Conservation (phyloP, 1,140 invertebrate genomes). For the Rhizoglyphus robini region DNA sequence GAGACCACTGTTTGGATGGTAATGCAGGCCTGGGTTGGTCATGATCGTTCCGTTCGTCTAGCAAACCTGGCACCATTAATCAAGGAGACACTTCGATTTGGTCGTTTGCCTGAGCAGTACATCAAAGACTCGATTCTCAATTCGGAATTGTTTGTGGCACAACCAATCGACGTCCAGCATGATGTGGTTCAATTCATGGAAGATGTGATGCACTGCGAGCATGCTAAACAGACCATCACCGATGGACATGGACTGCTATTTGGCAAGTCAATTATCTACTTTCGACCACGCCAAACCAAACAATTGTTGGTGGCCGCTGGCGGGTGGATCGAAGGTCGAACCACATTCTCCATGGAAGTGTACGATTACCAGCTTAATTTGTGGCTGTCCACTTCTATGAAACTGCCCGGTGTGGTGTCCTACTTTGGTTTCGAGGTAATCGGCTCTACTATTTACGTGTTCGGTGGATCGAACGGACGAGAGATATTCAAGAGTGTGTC, state of each 20-base stretch:
- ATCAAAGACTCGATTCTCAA: no score
- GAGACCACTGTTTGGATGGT: conserved; percentile 8
- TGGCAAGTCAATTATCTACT: not conserved
- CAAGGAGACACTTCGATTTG: not conserved
- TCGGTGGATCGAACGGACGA: conserved; percentile 56
- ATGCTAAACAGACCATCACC: no score
- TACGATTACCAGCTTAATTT: conserved; percentile 60
- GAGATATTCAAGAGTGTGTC: conserved; percentile 53
- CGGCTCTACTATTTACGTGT: conserved; percentile 53
- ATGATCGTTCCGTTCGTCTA: not conserved
- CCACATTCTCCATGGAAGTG: conserved; percentile 56
- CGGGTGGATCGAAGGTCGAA: conserved; percentile 54
- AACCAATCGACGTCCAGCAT: not conserved
- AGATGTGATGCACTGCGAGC: not conserved
- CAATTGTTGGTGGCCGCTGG: conserved; percentile 49
- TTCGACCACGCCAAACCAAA: not conserved
- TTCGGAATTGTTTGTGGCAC: not conserved
- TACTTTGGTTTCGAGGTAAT: conserved; percentile 57
- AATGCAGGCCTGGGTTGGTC: conserved; percentile 5
- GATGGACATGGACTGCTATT: not conserved
- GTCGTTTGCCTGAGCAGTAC: not conserved
- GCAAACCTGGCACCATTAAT: not conserved
- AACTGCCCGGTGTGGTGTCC: conserved; percentile 36
- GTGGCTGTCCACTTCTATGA: conserved; percentile 38
- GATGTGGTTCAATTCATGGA: not conserved